Conservation (phyloP, 2,797 vertebrate genomes). For the Tolypeutes matacus region DNA sequence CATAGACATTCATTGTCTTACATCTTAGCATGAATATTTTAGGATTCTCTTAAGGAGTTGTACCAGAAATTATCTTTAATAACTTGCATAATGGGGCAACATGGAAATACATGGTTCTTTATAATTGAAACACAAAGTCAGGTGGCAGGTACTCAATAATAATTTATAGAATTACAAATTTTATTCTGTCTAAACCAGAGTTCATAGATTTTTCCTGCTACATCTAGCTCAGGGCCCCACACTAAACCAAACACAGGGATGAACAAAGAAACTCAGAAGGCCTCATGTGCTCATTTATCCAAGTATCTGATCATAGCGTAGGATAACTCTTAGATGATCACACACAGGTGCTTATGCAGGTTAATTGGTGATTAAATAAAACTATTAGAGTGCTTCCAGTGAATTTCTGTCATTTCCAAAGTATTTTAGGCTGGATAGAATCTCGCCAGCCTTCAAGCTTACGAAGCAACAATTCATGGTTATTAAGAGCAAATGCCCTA, state of each 20-base stretch:
- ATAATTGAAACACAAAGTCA: slow-evolving; percentile 22
- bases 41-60: not conserved
- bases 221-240: not conserved
- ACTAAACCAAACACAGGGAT: not conserved
- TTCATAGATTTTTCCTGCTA: not conserved
- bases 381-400: slow-evolving; percentile 84
- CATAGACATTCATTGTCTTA: not conserved
- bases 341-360: slow-evolving; percentile 80
- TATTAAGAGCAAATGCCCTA: slow-evolving; percentile 89
- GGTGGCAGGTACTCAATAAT: not conserved
- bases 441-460: slow-evolving; percentile 85
- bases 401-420: slow-evolving; percentile 87
- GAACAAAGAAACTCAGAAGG: slow-evolving; percentile 16
- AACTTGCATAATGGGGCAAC: not conserved
- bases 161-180: not conserved
- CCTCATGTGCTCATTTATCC: slow-evolving; percentile 11
- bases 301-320: slow-evolving; percentile 65
- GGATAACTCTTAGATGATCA: slow-evolving; percentile 75
- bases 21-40: not conserved
- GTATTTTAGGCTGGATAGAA: slow-evolving; percentile 86
- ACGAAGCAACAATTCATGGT: slow-evolving; percentile 87
- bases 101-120: not conserved
- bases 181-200: not conserved
- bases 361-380: slow-evolving; percentile 89
- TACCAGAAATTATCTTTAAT: not conserved